Conservation (phyloP, 1,140 invertebrate species). For the Philotrypesis tridentata region DNA sequence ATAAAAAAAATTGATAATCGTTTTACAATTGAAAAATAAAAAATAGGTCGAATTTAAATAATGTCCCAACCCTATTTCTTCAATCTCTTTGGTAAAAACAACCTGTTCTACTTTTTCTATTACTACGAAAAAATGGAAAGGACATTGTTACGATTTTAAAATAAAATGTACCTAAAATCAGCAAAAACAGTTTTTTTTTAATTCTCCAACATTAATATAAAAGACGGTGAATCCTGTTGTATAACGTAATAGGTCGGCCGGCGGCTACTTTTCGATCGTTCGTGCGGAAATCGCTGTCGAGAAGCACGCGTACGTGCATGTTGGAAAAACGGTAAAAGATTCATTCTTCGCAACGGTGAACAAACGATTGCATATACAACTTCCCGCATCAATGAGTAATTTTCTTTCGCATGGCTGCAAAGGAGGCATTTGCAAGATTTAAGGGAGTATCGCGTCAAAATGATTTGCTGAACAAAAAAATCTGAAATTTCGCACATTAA, state of each 20-base stretch:
- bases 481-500: no score
- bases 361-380: neutral
- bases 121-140: no score
- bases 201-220: neutral
- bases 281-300: slow-evolving; percentile 34
- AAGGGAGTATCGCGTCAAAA: neutral
- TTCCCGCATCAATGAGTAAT: slow-evolving; percentile 9
- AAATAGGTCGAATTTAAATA: no score
- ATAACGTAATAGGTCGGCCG: neutral
- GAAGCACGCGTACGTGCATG: slow-evolving; percentile 9
- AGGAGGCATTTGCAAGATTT: neutral
- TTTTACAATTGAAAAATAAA: no score
- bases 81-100: no score
- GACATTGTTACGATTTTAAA: no score
- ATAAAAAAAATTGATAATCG: no score
- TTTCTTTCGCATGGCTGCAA: neutral
- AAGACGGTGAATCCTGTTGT: neutral
- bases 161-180: neutral
- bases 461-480: no score
- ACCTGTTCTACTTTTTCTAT: no score
- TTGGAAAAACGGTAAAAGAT: slow-evolving; percentile 33
- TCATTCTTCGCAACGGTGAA: slow-evolving; percentile 15
- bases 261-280: slow-evolving; percentile 9
- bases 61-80: no score
- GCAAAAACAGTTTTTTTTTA: neutral